Percentiles rank a stretch among this genome's conserved stretches.
phyloP scores from a whole-genome alignment of 30 jellyfish, hydroid and myxozoan species.

The Turritopsis rubra region DNA sequence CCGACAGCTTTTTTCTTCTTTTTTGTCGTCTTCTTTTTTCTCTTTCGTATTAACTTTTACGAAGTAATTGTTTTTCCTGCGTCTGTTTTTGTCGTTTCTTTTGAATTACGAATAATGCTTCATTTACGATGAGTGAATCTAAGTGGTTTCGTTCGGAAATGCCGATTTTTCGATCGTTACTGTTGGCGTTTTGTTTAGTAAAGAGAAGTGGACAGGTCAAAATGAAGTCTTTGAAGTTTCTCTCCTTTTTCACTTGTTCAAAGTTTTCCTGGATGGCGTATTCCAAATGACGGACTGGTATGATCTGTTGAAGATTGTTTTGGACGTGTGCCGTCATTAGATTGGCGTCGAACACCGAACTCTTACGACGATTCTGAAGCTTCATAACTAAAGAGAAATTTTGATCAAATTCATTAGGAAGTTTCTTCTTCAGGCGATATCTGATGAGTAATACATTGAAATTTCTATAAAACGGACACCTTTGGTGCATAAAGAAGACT shows the following conservation, averaged over 20 bases:
- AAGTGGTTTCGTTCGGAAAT: neutral
- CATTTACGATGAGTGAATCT: neutral
- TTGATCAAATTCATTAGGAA: too few relatives aligned
- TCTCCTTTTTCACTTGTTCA: neutral
- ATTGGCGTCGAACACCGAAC: neutral
- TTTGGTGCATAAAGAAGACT: too few relatives aligned
- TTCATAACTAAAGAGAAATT: neutral
- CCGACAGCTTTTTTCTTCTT: neutral
- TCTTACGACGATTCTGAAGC: neutral
- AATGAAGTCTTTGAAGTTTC: neutral
- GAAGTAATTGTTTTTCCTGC: neutral
- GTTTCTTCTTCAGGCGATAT: too few relatives aligned
- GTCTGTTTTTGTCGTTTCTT: too few relatives aligned
- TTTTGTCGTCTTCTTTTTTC: neutral
- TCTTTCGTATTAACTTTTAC: neutral
- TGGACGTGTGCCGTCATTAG: neutral
- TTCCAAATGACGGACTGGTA: neutral
- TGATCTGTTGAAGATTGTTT: neutral
- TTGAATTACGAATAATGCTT: neutral
- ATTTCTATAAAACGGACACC: too few relatives aligned
- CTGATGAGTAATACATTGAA: too few relatives aligned
- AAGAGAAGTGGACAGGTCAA: neutral
- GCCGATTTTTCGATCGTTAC: neutral
- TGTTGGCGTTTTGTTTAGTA: neutral
- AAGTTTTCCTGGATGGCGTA: neutral